Percentiles rank a stretch among this genome's conserved stretches.
Evolutionary conservation across 53 echinoderm and acorn worm genomes (phyloP).

Genomic region (Apostichopus leukothele): DNA sequence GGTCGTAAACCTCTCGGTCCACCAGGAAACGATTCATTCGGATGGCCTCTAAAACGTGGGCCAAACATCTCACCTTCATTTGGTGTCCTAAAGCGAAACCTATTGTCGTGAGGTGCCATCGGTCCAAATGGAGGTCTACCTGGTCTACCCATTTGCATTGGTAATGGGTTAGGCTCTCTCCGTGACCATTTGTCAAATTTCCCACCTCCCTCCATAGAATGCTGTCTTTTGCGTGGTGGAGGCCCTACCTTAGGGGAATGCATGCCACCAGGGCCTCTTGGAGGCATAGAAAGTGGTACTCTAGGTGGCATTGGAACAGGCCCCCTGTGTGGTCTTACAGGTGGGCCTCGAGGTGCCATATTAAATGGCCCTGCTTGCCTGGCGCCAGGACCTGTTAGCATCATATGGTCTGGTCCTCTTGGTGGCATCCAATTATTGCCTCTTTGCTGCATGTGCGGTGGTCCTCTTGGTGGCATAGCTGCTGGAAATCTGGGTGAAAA

Average conservation of each 20-base stretch:
- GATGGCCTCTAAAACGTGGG: slow-evolving; percentile 15
- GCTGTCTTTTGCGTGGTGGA: not conserved
- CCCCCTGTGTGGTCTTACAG: not conserved
- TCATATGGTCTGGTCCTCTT: not conserved
- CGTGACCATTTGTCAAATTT: not conserved
- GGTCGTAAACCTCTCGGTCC: slow-evolving; percentile 4
- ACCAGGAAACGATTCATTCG: not conserved
- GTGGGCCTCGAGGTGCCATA: not conserved
- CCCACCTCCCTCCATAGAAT: not conserved
- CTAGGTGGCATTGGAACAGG: slow-evolving; percentile 15
- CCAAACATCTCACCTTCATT: slow-evolving; percentile 1
- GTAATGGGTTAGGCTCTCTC: not conserved
- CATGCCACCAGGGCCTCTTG: not conserved
- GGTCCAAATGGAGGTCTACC: slow-evolving; percentile 1
- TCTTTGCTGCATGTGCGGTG: not conserved
- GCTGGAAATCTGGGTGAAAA: not conserved
- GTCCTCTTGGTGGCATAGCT: not conserved
- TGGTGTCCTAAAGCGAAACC: not conserved
- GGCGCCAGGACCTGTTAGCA: not conserved
- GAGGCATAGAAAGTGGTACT: not conserved
- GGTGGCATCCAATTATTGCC: not conserved
- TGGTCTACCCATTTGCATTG: not conserved
- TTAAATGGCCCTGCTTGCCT: not conserved
- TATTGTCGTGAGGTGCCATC: not conserved
- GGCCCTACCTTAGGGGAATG: not conserved